These are phyloP conservation scores for Acrocyrtus sp. DNA, from an alignment of 2,888 invertebrate genomes.

Conservation along the genomic window DNA sequence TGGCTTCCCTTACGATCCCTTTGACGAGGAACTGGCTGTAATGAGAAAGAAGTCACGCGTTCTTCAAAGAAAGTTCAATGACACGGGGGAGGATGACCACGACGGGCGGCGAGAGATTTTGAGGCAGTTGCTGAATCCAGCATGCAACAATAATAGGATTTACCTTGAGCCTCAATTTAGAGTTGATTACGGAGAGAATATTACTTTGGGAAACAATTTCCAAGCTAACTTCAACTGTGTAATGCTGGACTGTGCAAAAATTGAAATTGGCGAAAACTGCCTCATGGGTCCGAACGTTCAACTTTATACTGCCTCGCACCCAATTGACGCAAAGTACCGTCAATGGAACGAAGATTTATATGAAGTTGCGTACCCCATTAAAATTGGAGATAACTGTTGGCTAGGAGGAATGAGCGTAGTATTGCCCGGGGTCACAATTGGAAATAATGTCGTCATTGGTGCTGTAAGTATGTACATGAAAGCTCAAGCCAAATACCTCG, in stretches of 20 bases:
- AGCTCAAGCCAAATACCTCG: background rate
- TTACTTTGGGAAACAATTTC: conserved; percentile 53
- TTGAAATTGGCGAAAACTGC: conserved; percentile 56
- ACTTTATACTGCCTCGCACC: conserved; percentile 59
- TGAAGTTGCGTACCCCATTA: conserved; percentile 55
- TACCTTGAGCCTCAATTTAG: conserved; percentile 51
- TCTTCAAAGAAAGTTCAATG: conserved; percentile 38
- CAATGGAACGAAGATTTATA: conserved; percentile 38
- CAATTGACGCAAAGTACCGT: conserved; percentile 22
- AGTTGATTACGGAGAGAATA: conserved; percentile 57
- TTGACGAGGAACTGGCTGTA: conserved; percentile 14
- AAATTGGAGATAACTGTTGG: conserved; percentile 53
- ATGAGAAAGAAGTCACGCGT: conserved; percentile 30
- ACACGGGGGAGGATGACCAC: conserved; percentile 9
- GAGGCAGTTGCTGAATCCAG: conserved; percentile 36
- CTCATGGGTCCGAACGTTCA: conserved; percentile 57
- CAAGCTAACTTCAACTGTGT: conserved; percentile 55
- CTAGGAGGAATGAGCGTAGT: conserved; percentile 57
- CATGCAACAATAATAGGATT: conserved; percentile 33
- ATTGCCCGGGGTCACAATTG: conserved; percentile 61
- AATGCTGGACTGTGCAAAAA: conserved; percentile 48
- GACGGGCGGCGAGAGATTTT: conserved; percentile 29
- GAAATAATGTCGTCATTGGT: conserved; percentile 42
- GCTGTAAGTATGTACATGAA: conserved; percentile 14
- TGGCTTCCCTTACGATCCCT: conserved; percentile 47